Percentiles rank a stretch among this genome's conserved stretches.
phyloP scores from a whole-genome alignment of 2,797 vertebrate species.

The Alauda arvensis region DNA sequence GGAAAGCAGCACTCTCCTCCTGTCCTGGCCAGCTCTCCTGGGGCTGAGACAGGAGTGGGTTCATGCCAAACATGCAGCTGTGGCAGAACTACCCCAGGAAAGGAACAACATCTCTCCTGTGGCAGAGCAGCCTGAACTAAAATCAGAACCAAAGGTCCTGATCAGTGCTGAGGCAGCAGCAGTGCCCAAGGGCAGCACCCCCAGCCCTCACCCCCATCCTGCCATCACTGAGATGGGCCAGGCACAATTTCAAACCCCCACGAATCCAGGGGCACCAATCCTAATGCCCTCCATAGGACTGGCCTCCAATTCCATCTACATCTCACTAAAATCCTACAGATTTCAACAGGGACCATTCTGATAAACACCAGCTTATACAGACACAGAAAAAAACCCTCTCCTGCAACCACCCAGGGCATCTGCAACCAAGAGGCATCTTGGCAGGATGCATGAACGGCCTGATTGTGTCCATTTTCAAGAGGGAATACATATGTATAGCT shows the following conservation, averaged over 20 bases:
- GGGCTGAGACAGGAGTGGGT: background rate
- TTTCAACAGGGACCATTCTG: background rate
- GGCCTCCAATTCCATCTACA: background rate
- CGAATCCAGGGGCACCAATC: background rate
- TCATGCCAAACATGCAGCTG: background rate
- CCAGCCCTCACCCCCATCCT: background rate
- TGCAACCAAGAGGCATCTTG: slow-evolving; percentile 37
- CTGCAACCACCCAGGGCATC: slow-evolving; percentile 33
- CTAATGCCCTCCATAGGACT: background rate
- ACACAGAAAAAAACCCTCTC: background rate
- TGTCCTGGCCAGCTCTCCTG: background rate
- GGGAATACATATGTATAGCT: slow-evolving; percentile 46
- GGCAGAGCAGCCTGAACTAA: background rate
- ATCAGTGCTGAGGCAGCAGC: background rate
- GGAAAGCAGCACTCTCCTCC: background rate
- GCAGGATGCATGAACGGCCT: slow-evolving; percentile 33
- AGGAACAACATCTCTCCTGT: background rate
- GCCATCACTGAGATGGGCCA: background rate
- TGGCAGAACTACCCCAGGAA: background rate
- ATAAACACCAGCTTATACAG: background rate
- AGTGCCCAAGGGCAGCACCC: background rate
- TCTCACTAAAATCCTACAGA: background rate
- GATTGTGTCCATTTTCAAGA: slow-evolving; percentile 49
- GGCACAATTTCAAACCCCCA: background rate
- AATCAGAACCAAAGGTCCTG: background rate